Evolutionary conservation across 2,888 invertebrate species (phyloP), one percentile per base, ranked within the genome.

Genomic region (Hyposoter didymator): DNA sequence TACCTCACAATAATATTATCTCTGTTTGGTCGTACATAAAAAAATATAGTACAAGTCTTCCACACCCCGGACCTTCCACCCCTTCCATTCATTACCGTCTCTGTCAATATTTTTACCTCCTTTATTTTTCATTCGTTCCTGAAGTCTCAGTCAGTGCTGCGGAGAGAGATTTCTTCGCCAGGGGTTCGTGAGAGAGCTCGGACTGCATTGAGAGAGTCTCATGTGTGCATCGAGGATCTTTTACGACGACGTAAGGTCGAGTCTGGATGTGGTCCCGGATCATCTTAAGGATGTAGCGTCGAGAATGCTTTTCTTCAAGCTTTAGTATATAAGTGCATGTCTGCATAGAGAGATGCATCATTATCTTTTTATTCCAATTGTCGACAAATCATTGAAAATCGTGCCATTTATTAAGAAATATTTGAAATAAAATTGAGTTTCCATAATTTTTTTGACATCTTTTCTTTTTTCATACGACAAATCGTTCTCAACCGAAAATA

Each of bases 241-340:
- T 86, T 86, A 86, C 84, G 85, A 86, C 76, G 80, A 78, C 64
- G 78, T 84, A 64, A 70, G 84, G 80, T 64, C 75, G 75, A 55
- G 59, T 72, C 69, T 76, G 59, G 76, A 76, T 78, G 81, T 81
- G 83, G 80, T 84, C 85, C 83, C 49, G 83, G 80, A 86, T 86
- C 69, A 78, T 83, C 83, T 75, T 78, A 64, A 52, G 69, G 55
- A 69, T 45, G 52, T 47, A 66, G 78, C 45, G 84, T 74, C 76
- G 80, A 83, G 80, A n/a, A 67, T 73, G 72, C 49, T 80, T 35
- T 78, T 64, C 43, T 66, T 74, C 55, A 45, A 5, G 35, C 3
- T 66, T 28, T 47, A 14, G 47, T 66, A 45, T 32, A 45, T 49
- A 66, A 39, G 7, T 17, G 43, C 28, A 43, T 17, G 10, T 35